phyloP scores from a whole-genome alignment of 2,888 invertebrate genomes.

The Phrixothrix hirtus region DNA sequence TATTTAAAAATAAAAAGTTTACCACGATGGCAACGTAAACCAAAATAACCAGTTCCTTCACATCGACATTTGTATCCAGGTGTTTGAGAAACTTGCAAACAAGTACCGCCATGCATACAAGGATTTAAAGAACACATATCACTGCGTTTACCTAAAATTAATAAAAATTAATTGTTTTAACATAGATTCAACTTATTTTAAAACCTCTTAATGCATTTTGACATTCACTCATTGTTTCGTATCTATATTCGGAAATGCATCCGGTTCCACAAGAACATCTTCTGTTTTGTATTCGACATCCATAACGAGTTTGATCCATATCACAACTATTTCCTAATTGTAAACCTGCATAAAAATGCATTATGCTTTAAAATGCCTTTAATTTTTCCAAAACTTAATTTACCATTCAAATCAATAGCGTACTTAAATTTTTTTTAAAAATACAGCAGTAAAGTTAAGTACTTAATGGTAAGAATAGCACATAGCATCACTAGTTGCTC shows the following conservation, averaged over 20 bases:
- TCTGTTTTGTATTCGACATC: conserved; percentile 66
- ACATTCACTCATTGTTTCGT: conserved; percentile 64
- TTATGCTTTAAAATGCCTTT: too few relatives aligned
- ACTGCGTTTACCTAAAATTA: conserved; percentile 54
- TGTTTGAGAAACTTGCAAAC: conserved; percentile 68
- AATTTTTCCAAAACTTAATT: too few relatives aligned
- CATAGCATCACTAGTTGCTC: too few relatives aligned
- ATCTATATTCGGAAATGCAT: conserved; percentile 68
- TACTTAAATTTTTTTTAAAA: too few relatives aligned
- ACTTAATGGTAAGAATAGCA: too few relatives aligned
- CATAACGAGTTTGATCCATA: conserved; percentile 61
- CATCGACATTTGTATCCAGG: conserved; percentile 72
- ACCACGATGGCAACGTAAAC: conserved; percentile 72
- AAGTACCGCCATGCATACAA: conserved; percentile 67
- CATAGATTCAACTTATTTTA: conserved; percentile 1
- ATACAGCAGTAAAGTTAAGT: too few relatives aligned
- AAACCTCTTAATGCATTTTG: conserved; percentile 66
- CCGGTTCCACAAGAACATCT: conserved; percentile 69
- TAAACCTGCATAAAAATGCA: conserved; percentile 5
- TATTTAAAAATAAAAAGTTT: too few relatives aligned
- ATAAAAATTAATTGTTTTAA: background rate
- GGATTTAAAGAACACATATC: conserved; percentile 69
- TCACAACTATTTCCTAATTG: conserved; percentile 56
- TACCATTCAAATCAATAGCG: too few relatives aligned
- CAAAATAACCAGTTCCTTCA: conserved; percentile 75